phyloP scores from a whole-genome alignment of 2,113 vertebrate genomes.

The Morone saxatilis region DNA sequence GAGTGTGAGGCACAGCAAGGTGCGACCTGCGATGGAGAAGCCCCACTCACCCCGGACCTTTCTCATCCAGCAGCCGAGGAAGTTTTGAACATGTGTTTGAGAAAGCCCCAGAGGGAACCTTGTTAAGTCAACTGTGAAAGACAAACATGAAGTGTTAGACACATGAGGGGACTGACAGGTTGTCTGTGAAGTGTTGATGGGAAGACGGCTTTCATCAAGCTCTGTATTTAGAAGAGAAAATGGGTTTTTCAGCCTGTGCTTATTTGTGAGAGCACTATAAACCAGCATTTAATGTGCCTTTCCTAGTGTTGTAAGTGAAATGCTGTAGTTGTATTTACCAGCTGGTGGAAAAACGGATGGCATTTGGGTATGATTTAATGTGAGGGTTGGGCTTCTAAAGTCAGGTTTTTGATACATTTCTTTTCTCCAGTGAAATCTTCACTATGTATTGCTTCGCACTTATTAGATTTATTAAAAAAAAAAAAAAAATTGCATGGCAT shows the following conservation, averaged over 20 bases:
- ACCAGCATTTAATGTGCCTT: constrained; percentile 44
- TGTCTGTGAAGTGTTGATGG: constrained; percentile 37
- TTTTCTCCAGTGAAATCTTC: constrained; percentile 15
- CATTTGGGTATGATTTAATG: constrained; percentile 47
- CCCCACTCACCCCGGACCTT: constrained; percentile 81
- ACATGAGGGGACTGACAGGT: constrained; percentile 27
- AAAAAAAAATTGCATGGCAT: constrained; percentile 50
- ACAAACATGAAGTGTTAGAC: constrained; percentile 52
- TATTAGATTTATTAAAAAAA: constrained; percentile 56
- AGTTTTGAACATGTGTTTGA: constrained; percentile 83
- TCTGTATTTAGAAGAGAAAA: constrained; percentile 31
- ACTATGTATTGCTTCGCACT: constrained; percentile 53
- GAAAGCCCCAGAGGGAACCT: not conserved
- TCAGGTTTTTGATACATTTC: not conserved
- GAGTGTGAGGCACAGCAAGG: constrained; percentile 88
- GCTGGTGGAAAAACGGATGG: constrained; percentile 38
- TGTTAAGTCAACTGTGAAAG: constrained; percentile 45
- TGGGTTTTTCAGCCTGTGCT: constrained; percentile 34
- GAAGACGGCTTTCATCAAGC: constrained; percentile 19
- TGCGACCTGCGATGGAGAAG: constrained; percentile 90
- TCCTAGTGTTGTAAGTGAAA: constrained; percentile 9
- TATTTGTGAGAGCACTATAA: constrained; percentile 38
- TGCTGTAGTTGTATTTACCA: constrained; percentile 55
- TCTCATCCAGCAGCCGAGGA: constrained; percentile 95
- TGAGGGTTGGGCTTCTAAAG: constrained; percentile 4